Percentiles rank a stretch among this genome's conserved stretches.
Evolutionary conservation across 2,797 vertebrate genomes (phyloP).

Genomic region (Hemibagrus guttatus): DNA sequence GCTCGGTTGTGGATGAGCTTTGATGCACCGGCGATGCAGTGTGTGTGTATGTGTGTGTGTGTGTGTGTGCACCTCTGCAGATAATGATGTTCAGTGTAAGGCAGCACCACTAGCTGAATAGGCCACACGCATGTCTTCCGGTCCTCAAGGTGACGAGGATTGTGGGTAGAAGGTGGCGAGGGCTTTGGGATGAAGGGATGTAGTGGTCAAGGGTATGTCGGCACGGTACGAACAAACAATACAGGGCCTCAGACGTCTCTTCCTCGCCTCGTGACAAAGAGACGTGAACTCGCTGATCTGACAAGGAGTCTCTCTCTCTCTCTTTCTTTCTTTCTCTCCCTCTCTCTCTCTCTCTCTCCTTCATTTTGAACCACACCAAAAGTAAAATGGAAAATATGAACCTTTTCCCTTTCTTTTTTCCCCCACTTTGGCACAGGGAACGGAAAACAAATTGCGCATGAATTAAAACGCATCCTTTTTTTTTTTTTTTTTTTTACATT

Average conservation of each 20-base stretch:
- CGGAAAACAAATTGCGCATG: constrained; percentile 59
- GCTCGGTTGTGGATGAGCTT: constrained; percentile 49
- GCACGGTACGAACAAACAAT: constrained; percentile 35
- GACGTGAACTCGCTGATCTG: constrained; percentile 37
- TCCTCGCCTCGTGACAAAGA: constrained; percentile 53
- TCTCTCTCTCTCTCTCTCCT: constrained; percentile 31
- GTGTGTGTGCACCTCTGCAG: constrained; percentile 42
- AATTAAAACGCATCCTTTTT: constrained; percentile 59
- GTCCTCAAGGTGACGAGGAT: neutral
- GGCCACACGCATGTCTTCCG: constrained; percentile 39
- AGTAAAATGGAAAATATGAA: constrained; percentile 61
- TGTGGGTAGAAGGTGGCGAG: neutral
- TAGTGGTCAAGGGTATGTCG: neutral
- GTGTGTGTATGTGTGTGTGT: constrained; percentile 14
- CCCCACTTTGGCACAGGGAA: constrained; percentile 43
- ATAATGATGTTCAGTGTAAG: constrained; percentile 62
- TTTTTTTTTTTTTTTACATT: constrained; percentile 35
- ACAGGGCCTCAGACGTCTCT: constrained; percentile 38
- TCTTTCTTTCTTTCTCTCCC: constrained; percentile 24
- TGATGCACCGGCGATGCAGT: constrained; percentile 44
- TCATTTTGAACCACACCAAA: constrained; percentile 58
- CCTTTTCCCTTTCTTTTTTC: constrained; percentile 34
- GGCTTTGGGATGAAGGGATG: neutral
- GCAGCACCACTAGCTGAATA: constrained; percentile 42
- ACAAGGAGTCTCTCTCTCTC: constrained; percentile 27